Conservation (phyloP, 53 echinoderm and acorn worm species). For the Pentamera pediparva region DNA sequence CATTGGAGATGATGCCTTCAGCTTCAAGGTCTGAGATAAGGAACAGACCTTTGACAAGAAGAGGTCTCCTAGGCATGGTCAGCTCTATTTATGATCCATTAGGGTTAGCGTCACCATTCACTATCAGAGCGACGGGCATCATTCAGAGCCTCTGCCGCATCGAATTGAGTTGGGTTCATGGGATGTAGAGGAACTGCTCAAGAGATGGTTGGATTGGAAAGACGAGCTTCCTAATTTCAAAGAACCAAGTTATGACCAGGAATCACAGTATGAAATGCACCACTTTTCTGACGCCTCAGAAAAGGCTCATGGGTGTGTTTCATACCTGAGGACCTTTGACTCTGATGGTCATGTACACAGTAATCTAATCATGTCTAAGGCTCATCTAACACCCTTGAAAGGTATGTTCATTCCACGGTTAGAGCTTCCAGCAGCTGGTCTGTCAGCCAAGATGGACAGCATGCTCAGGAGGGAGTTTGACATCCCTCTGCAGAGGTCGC, state of each 20-base stretch:
- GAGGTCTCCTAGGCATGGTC: constrained; percentile 39
- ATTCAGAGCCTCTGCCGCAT: constrained; percentile 53
- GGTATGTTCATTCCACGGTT: constrained; percentile 31
- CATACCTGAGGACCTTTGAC: constrained; percentile 36
- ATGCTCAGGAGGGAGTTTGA: constrained; percentile 31
- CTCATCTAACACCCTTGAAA: constrained; percentile 40
- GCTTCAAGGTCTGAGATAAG: neutral
- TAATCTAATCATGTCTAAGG: constrained; percentile 42
- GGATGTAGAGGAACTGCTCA: neutral
- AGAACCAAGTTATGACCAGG: constrained; percentile 27
- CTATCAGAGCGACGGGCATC: constrained; percentile 49
- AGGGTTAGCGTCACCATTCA: constrained; percentile 40
- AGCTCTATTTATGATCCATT: constrained; percentile 53
- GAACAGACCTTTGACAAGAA: constrained; percentile 21
- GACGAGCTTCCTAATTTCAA: constrained; percentile 22
- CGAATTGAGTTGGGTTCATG: constrained; percentile 61
- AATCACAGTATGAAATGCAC: constrained; percentile 37
- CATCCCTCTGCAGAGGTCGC: neutral
- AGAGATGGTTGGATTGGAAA: constrained; percentile 51
- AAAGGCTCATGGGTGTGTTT: constrained; percentile 47
- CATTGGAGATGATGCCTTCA: constrained; percentile 35
- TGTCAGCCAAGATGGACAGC: constrained; percentile 29
- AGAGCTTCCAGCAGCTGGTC: constrained; percentile 40
- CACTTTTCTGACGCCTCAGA: constrained; percentile 58
- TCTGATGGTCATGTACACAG: constrained; percentile 8